A percentile compares a stretch with the other conserved stretches of the same genome.
Evolutionary conservation across 1,140 invertebrate species (phyloP).

Genomic region (Tetragnatha versicolor): DNA sequence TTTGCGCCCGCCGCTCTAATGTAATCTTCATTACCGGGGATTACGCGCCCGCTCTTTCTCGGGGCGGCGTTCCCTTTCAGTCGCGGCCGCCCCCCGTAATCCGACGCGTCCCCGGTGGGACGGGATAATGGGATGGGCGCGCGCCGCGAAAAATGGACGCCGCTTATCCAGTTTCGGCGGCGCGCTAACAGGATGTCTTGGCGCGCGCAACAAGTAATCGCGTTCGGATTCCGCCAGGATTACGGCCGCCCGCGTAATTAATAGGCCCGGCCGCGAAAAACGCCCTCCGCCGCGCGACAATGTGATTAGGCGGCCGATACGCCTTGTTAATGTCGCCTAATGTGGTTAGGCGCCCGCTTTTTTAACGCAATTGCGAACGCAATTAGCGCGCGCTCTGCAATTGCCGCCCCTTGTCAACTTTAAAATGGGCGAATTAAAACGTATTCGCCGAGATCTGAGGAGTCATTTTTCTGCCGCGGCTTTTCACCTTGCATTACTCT

Average conservation of each 20-base stretch:
- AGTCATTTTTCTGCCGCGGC: too few species aligned
- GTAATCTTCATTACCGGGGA: slow-evolving; percentile 57
- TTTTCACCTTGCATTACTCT: too few species aligned
- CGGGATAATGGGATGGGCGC: slow-evolving; percentile 48
- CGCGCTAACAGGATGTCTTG: slow-evolving; percentile 44
- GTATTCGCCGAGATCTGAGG: too few species aligned
- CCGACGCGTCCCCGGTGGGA: slow-evolving; percentile 50
- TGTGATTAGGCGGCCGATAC: slow-evolving; percentile 35
- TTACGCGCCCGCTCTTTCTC: slow-evolving; percentile 44
- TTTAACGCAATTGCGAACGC: too few species aligned
- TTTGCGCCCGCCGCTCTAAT: slow-evolving; percentile 54
- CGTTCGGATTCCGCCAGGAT: slow-evolving; percentile 32
- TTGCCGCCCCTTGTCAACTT: too few species aligned
- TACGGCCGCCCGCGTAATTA: slow-evolving; percentile 50
- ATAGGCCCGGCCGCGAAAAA: slow-evolving; percentile 46
- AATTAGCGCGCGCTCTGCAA: too few species aligned
- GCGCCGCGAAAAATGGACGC: slow-evolving; percentile 37
- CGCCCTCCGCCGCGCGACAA: slow-evolving; percentile 16
- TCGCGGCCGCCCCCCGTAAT: slow-evolving; percentile 20
- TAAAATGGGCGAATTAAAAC: too few species aligned
- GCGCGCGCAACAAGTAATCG: slow-evolving; percentile 53
- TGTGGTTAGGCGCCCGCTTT: slow-evolving; percentile 25
- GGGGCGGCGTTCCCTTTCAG: slow-evolving; percentile 38
- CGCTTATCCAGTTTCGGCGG: slow-evolving; percentile 45
- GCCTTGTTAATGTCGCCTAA: slow-evolving; percentile 9